Evolutionary conservation across 2,797 vertebrate genomes (phyloP), one percentile per base, ranked within the genome.

Genomic region (Semotilus atromaculatus): DNA sequence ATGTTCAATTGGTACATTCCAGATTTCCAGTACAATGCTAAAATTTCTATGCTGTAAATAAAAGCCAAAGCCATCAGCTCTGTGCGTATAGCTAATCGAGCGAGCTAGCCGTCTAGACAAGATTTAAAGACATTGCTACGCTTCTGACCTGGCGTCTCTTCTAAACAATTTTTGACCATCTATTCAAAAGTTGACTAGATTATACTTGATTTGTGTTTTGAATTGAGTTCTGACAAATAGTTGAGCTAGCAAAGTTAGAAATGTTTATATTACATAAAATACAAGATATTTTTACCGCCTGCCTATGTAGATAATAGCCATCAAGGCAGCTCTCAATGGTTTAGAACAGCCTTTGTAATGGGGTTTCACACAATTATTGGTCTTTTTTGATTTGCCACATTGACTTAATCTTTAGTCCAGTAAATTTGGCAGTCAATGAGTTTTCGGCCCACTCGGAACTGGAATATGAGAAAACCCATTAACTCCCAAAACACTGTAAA

Each of bases 401-500:
- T 74, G 48, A 45, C 77, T 73, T 48, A 66, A 43, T 80, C 16
- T 68, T 74, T 58, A 74, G 21, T 67, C 26, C 16, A 38, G 11
- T 26, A 45, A 60, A 64, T 82, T 67, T 86, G 78, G 58, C 66
- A 88, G 87, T 34, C 72, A 21, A 51, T 36, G 29, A 71, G 80
- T 72, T 74, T 83, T 80, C 43, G 45, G 67, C 60, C 79, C 48
- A 67, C 36, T 64, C 58, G 13, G 45, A 80, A 76, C 82, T 78
- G 53, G 68, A 86, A 86, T 67, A 83, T 55, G 48, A 70, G 40
- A 82, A 74, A 86, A 78, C 55, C 23, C 74, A 81, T 81, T 23
- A 71, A 45, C 85, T 73, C 80, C 82, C 45, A 64, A 31, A 76
- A 80, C 68, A 83, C 70, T 26, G 72, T 16, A 2, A 55, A 67